phyloP scores from a whole-genome alignment of 1,140 invertebrate species.

The Plectrocnemia conspersa region DNA sequence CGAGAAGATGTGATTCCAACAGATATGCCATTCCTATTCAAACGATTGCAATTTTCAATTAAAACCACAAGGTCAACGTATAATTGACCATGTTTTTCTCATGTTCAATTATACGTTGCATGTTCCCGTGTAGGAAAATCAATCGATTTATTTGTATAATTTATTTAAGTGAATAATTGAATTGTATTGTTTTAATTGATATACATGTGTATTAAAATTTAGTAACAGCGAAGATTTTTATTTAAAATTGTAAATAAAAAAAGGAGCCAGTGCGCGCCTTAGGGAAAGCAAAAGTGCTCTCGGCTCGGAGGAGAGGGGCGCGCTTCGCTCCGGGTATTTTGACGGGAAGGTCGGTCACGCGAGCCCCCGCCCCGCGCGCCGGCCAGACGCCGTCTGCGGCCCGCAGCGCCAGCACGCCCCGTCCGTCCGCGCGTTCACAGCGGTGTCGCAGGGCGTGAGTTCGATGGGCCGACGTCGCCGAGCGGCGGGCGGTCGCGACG shows the following conservation, averaged over 20 bases:
- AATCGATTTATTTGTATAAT: too few species aligned
- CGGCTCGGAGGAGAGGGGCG: conserved; percentile 30
- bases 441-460: background rate
- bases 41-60: too few species aligned
- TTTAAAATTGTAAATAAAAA: background rate
- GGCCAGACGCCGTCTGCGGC: conserved; percentile 40
- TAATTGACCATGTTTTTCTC: too few species aligned
- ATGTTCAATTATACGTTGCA: too few species aligned
- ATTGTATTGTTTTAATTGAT: too few species aligned
- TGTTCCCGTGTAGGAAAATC: too few species aligned
- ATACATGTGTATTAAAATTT: too few species aligned
- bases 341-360: conserved; percentile 69
- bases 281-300: conserved; percentile 14
- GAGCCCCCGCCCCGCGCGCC: conserved; percentile 39
- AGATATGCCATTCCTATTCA: too few species aligned
- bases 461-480: background rate
- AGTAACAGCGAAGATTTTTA: too few species aligned
- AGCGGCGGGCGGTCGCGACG: background rate
- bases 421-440: conserved; percentile 16
- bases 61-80: too few species aligned
- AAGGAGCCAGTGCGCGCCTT: background rate
- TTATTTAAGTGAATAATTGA: too few species aligned
- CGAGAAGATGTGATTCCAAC: too few species aligned
- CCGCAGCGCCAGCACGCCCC: background rate
- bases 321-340: conserved; percentile 63